Evolutionary conservation across 2,113 vertebrate species (phyloP).

Genomic region (Falco punctatus): DNA sequence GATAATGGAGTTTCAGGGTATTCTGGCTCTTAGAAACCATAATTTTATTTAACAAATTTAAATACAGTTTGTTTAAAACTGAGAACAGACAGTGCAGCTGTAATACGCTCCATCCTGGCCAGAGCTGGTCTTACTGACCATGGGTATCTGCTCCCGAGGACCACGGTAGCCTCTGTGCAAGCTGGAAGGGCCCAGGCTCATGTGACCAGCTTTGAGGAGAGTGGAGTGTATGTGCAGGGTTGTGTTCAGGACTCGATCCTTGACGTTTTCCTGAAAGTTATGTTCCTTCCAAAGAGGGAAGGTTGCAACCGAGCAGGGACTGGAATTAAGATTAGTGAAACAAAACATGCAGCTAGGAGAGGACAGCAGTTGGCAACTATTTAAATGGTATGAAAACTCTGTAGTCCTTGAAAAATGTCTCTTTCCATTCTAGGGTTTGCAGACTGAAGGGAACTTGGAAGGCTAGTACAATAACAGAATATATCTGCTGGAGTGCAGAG

Average conservation of each 20-base stretch:
- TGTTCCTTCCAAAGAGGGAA: conserved; percentile 33
- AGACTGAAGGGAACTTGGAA: not conserved
- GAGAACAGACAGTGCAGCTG: conserved; percentile 62
- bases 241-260: not conserved
- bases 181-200: not conserved
- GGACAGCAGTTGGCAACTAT: conserved; percentile 20
- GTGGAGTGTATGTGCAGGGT: not conserved
- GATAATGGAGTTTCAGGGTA: conserved; percentile 4
- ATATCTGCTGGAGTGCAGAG: not conserved
- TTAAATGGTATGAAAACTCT: not conserved
- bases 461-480: not conserved
- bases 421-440: not conserved
- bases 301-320: conserved; percentile 39
- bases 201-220: not conserved
- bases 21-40: conserved; percentile 76
- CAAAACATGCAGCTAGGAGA: conserved; percentile 70
- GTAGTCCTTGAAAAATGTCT: conserved; percentile 31
- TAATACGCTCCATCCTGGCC: not conserved
- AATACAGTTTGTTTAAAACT: conserved; percentile 78
- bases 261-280: not conserved
- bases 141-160: not conserved
- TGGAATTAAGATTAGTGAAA: conserved; percentile 50
- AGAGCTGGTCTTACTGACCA: not conserved
- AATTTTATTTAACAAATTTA: conserved; percentile 76
- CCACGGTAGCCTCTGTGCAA: not conserved